Percentiles rank a stretch among this genome's conserved stretches.
phyloP scores from a whole-genome alignment of 1,140 invertebrate genomes.

The Drosophila chauvacae region DNA sequence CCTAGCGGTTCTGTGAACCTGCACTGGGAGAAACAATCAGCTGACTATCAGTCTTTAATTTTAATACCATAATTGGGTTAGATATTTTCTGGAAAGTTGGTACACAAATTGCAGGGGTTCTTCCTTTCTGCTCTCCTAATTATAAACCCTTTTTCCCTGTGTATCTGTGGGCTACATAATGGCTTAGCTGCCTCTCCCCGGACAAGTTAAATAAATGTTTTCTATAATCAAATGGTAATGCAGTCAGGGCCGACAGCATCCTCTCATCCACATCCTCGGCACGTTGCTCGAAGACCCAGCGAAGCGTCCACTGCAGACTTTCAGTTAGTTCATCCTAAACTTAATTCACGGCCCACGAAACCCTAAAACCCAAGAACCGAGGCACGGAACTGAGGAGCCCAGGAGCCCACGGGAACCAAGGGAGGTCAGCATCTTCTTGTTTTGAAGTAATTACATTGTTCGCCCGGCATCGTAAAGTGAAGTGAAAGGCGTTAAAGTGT shows the following conservation, averaged over 20 bases:
- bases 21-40: slow-evolving; percentile 7
- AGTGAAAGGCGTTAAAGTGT: slow-evolving; percentile 83
- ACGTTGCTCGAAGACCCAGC: slow-evolving; percentile 44
- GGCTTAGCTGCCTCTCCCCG: slow-evolving; percentile 43
- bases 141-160: slow-evolving; percentile 22
- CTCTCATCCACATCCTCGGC: slow-evolving; percentile 4
- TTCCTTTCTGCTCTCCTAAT: background rate
- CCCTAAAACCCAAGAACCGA: slow-evolving; percentile 27
- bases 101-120: background rate
- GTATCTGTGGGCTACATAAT: slow-evolving; percentile 55
- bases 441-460: slow-evolving; percentile 84
- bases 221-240: slow-evolving; percentile 83
- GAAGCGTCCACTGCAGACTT: slow-evolving; percentile 59
- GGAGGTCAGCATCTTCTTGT: slow-evolving; percentile 60
- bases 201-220: slow-evolving; percentile 78
- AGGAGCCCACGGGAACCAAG: slow-evolving; percentile 15
- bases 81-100: background rate
- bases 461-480: slow-evolving; percentile 75
- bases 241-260: slow-evolving; percentile 52
- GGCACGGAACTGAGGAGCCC: background rate
- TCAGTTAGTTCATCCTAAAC: slow-evolving; percentile 43
- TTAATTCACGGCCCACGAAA: slow-evolving; percentile 24
- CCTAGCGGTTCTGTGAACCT: background rate
- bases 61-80: background rate
- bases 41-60: background rate